These are phyloP conservation scores for Lochmaea capreae DNA, from an alignment of 2,888 invertebrate genomes.

Conservation along the genomic window DNA sequence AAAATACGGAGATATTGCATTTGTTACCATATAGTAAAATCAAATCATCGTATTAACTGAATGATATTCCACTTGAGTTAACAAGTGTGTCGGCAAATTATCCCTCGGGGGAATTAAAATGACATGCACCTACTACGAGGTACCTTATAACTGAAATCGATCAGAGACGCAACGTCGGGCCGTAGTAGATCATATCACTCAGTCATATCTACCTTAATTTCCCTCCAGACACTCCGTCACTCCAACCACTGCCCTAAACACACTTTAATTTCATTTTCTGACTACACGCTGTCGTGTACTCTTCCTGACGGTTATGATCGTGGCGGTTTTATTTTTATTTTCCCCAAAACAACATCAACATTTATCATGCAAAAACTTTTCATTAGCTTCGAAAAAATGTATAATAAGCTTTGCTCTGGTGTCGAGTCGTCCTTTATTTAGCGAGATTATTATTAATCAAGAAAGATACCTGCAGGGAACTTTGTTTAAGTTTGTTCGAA, in stretches of 20 bases:
- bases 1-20: too few species aligned
- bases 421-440: too few species aligned
- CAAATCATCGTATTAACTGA: too few species aligned
- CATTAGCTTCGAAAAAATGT: too few species aligned
- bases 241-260: constrained; percentile 53
- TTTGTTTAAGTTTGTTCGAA: too few species aligned
- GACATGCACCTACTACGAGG: constrained; percentile 49
- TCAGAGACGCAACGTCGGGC: constrained; percentile 39
- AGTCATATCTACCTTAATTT: constrained; percentile 59
- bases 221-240: constrained; percentile 56
- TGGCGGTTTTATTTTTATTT: neutral
- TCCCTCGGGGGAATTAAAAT: constrained; percentile 33
- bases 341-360: neutral
- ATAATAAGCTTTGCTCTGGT: too few species aligned
- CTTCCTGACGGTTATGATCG: neutral
- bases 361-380: too few species aligned
- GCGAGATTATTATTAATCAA: too few species aligned
- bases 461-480: too few species aligned
- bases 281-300: constrained; percentile 22
- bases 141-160: constrained; percentile 29
- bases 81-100: constrained; percentile 23
- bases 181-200: constrained; percentile 54
- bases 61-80: constrained; percentile 14
- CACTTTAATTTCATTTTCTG: constrained; percentile 52
- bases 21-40: too few species aligned